Conservation (phyloP, 1,140 invertebrate species). For the Psix sp. region DNA sequence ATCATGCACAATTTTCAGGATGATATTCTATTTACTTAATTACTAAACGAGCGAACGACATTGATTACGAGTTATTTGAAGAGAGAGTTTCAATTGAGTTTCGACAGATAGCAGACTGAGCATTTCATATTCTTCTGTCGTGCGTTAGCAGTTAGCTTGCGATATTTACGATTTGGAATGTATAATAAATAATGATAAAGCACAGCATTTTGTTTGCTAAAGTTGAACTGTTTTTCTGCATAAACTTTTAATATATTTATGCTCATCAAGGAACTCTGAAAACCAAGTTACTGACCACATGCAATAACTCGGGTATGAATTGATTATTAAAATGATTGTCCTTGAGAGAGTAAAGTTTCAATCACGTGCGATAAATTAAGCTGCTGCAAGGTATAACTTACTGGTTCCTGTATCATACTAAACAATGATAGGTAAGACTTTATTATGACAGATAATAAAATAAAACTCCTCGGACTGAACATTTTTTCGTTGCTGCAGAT, state of each 20-base stretch:
- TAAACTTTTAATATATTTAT: constrained; percentile 12
- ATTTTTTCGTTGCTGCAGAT: neutral
- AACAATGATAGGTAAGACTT: neutral
- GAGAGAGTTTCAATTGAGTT: too few species aligned
- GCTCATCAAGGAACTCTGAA: constrained; percentile 25
- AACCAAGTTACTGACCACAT: constrained; percentile 22
- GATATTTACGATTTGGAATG: too few species aligned
- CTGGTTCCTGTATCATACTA: constrained; percentile 11
- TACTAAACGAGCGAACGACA: too few species aligned
- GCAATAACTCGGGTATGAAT: constrained; percentile 25
- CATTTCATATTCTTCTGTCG: too few species aligned
- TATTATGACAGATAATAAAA: neutral
- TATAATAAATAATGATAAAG: too few species aligned
- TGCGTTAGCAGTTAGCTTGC: too few species aligned
- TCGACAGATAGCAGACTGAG: too few species aligned
- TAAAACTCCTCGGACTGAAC: neutral
- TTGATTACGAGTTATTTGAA: too few species aligned
- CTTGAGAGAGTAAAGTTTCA: constrained; percentile 31
- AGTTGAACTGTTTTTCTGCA: too few species aligned
- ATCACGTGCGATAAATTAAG: constrained; percentile 31
- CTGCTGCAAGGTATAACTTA: constrained; percentile 2
- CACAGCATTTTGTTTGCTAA: too few species aligned
- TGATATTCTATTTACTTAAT: too few species aligned
- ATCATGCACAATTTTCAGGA: too few species aligned
- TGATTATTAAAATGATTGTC: constrained; percentile 51